A percentile compares a stretch with the other conserved stretches of the same genome.
phyloP scores from a whole-genome alignment of 1,140 invertebrate species.

The Magallana gigas region DNA sequence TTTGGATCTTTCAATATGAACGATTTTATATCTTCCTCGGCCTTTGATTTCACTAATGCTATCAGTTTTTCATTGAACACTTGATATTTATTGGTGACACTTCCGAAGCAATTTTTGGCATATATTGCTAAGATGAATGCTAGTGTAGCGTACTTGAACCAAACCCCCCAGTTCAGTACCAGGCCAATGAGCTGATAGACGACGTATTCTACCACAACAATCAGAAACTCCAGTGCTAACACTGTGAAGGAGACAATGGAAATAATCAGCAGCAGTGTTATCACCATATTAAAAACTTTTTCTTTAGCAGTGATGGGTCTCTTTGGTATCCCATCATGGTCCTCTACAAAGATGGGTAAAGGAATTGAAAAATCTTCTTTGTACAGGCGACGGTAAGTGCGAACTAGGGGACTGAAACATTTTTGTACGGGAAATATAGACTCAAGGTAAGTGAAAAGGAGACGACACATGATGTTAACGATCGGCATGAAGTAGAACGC shows the following conservation, averaged over 20 bases:
- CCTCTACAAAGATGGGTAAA: slow-evolving; percentile 9
- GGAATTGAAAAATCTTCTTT: background rate
- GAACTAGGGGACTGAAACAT: background rate
- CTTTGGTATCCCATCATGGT: background rate
- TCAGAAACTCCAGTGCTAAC: slow-evolving; percentile 10
- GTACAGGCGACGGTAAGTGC: background rate
- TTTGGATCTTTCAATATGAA: background rate
- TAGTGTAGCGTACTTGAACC: slow-evolving; percentile 14
- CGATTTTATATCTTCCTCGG: background rate
- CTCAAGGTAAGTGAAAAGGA: slow-evolving; percentile 45
- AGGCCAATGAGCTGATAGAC: slow-evolving; percentile 20
- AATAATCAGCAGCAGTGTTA: background rate
- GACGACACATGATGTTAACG: slow-evolving; percentile 44
- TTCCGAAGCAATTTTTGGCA: slow-evolving; percentile 12
- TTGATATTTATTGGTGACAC: background rate
- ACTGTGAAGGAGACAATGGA: slow-evolving; percentile 10
- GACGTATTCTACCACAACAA: background rate
- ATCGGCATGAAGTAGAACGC: slow-evolving; percentile 40
- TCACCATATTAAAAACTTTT: background rate
- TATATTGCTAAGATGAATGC: background rate
- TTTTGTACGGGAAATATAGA: background rate
- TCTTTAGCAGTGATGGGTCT: background rate
- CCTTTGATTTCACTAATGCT: background rate
- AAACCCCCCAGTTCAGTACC: background rate
- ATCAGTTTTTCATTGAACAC: slow-evolving; percentile 28